A percentile compares a stretch with the other conserved stretches of the same genome.
Evolutionary conservation across 2,888 invertebrate genomes (phyloP).

Genomic region (Trissolcus brochymenae): DNA sequence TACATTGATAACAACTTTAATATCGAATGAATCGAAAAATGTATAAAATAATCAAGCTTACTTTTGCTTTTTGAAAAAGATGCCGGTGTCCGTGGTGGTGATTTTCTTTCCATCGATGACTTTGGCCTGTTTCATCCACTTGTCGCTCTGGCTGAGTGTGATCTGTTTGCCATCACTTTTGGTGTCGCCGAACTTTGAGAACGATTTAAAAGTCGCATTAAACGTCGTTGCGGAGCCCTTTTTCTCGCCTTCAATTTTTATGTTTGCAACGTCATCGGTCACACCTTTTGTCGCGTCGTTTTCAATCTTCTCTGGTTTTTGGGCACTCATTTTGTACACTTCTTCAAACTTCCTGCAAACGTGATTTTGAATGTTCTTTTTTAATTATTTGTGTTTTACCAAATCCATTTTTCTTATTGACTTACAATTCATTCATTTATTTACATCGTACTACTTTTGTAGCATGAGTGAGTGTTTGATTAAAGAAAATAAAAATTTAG

Average conservation of each 20-base stretch:
- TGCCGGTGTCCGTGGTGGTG: conserved; percentile 93
- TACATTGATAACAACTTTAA: neutral
- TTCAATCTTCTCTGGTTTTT: neutral
- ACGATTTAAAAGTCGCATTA: conserved; percentile 81
- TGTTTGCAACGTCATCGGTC: conserved; percentile 43
- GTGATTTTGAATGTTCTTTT: no score
- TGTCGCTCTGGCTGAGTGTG: conserved; percentile 92
- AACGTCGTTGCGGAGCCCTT: conserved; percentile 60
- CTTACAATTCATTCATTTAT: no score
- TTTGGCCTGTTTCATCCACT: conserved; percentile 95
- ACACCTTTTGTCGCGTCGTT: conserved; percentile 23
- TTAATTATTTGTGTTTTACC: no score
- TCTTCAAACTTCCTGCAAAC: no score
- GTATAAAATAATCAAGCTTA: conserved; percentile 62
- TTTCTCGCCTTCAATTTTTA: conserved; percentile 51
- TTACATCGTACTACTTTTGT: no score
- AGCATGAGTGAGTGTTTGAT: no score
- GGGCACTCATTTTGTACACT: conserved; percentile 28
- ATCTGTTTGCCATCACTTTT: conserved; percentile 91
- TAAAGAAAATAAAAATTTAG: no score
- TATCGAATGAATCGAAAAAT: neutral
- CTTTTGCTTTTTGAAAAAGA: conserved; percentile 93
- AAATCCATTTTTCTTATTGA: no score
- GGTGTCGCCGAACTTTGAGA: conserved; percentile 91
- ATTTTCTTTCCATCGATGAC: conserved; percentile 89